Base-by-base conservation (phyloP, 2,797 vertebrate species). In the Arvicola amphibius region DNA sequence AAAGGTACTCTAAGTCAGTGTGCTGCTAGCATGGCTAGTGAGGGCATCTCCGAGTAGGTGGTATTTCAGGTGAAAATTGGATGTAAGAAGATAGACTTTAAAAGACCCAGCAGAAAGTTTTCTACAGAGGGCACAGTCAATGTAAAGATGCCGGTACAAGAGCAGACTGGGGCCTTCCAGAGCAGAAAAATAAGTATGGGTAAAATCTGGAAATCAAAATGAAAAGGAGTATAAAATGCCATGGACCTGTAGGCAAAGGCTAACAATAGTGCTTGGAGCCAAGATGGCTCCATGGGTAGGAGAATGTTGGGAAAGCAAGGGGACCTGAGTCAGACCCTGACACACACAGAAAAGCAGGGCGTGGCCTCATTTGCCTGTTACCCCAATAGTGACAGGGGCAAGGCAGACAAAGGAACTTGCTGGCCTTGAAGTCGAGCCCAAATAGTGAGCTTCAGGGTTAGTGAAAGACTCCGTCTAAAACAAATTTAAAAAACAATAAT, bases 171-270 rank as follows among this genome's bases (percentile, higher is more conserved):
- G 51, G 2, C 65, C 14, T 86, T 84, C 59, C 79, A 78, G 76
- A 80, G 56, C 29, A 92, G 61, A 92, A 93, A 85, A 17, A 43
- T 88, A 32, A 77, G 1, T 40, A 37, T 43, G 46, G 46, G 29
- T 4, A 73, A 48, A 94, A 88, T 53, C 74, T 32, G 71, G 76
- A 92, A 93, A 95, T 37, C n/a, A 87, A 46, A 46, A 16, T 19
- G 1, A 73, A 80, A n/a, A 73, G 4, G 25, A 61, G 6, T 34
- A 5, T n/a, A 46, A 78, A n/a, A 63, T 2, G 32, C n/a, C 46
- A 0, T 56, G 21, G 63, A 48, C 8, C 21, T 59, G 1, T 5
- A 23, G 16, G 9, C 48, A 51, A n/a, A 48, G 29, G 0, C 40
- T 77, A 48, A 59, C 25, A 37, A 71, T 11, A 61, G 8, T 69